Percentiles rank a stretch among this genome's conserved stretches.
Conservation (phyloP, 2,797 vertebrate genomes). For the Lophotriccus pileatus region DNA sequence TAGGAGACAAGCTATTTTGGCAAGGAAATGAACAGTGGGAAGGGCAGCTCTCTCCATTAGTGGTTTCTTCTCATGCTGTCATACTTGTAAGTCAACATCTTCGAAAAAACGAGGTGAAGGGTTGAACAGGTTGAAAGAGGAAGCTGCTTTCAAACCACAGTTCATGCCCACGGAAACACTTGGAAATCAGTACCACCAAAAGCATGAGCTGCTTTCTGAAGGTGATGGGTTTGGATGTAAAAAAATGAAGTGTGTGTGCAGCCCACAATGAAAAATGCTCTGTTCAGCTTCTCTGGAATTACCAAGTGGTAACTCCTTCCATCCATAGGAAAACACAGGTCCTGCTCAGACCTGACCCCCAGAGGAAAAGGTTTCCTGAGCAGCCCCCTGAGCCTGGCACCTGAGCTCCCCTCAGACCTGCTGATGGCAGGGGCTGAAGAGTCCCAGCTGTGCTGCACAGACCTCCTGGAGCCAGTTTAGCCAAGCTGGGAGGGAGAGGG, state of each 20-base stretch:
- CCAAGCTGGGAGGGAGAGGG: background rate
- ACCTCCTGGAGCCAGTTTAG: accelerated
- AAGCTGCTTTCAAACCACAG: background rate
- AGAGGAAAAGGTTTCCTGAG: background rate
- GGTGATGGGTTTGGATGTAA: background rate
- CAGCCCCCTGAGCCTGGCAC: background rate
- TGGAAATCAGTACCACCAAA: background rate
- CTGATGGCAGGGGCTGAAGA: background rate
- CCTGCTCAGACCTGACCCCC: no score
- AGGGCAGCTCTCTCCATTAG: background rate
- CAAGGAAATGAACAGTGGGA: background rate
- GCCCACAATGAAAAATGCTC: background rate
- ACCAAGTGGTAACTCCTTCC: background rate
- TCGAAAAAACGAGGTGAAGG: background rate
- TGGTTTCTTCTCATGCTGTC: background rate
- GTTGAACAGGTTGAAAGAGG: background rate
- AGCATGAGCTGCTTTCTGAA: background rate
- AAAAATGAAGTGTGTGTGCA: background rate
- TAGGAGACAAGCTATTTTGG: background rate
- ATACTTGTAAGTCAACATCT: background rate
- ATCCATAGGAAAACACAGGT: accelerated
- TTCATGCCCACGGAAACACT: accelerated
- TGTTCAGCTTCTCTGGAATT: background rate
- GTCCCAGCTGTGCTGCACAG: background rate
- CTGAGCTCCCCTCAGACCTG: background rate